phyloP scores from a whole-genome alignment of 64 coral and sea anemone genomes.

The Trachythela sp. region DNA sequence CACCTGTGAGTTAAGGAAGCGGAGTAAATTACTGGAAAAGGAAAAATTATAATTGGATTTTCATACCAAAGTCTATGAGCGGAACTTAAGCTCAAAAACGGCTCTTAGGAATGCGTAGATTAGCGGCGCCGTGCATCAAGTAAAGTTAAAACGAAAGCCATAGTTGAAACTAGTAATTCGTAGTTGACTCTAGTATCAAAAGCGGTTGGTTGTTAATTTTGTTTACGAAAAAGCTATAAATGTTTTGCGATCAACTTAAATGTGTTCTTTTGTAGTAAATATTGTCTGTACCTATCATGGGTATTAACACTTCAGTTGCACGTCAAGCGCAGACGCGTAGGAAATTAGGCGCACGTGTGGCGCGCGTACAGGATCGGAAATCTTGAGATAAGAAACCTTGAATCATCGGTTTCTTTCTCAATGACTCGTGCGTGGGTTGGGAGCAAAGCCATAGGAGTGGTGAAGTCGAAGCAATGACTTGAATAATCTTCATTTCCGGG shows the following conservation, averaged over 20 bases:
- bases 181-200: background rate
- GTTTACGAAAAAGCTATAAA: slow-evolving; percentile 25
- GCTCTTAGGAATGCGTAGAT: background rate
- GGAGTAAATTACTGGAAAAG: background rate
- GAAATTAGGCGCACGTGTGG: background rate
- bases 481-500: slow-evolving; percentile 99
- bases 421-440: slow-evolving; percentile 74
- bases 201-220: background rate
- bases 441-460: slow-evolving; percentile 64
- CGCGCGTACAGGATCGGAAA: background rate
- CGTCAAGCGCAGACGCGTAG: background rate
- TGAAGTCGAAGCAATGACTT: slow-evolving; percentile 59
- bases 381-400: background rate
- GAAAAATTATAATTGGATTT: background rate
- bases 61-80: background rate
- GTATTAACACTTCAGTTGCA: slow-evolving; percentile 1
- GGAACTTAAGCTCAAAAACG: background rate
- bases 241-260: slow-evolving; percentile 34
- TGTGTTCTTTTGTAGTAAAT: slow-evolving; percentile 1
- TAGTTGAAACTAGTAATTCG: background rate
- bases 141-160: background rate
- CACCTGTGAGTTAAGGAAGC: background rate
- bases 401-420: too few relatives aligned
- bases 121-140: background rate
- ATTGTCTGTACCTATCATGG: slow-evolving; percentile 1